Evolutionary conservation across 2,113 vertebrate species (phyloP), one percentile per base, ranked within the genome.

Genomic region (Onychostruthus taczanowskii): DNA sequence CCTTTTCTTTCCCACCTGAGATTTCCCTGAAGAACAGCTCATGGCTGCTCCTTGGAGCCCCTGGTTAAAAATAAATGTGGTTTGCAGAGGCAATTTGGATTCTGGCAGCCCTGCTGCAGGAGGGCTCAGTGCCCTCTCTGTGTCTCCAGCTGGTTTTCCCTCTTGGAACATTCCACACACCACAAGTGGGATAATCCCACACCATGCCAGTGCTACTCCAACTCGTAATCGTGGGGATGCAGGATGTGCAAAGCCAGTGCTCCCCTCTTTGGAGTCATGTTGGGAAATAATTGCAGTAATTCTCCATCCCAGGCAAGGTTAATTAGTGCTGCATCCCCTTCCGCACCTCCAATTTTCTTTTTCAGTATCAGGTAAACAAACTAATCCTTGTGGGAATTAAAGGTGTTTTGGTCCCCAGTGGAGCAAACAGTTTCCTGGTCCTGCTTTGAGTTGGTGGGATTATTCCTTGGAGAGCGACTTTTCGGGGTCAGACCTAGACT

Each of bases 221-320:
- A 67, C n/a, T 69, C 15, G 5, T 77, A 53, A 79, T 50, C 35
- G 0, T 1, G 9, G 75, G 18, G 50, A 55, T 13, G 7, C 33
- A 11, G 46, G 69, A 15, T 17, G 70, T 43, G 35, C 19, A 69
- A 85, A 93, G 21, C 24, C 74, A 49, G 56, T 2, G 39, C n/a
- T 92, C 47, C 9, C 4, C 61, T 56, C 55, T 74, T 46, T 24
- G 46, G 58, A 90, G 46, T 18, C 13, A 0, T 69, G 58, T 35
- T 69, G 87, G 1, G 46, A 91, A 95, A 80, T 85, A 90, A 95
- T 80, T 95, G 59, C 59, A 63, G 46, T 31, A 69, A 94, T 93
- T 95, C 74, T 88, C 91, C 47, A 70, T 37, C 50, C 35, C 55
- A 80, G 24, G 9, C 50, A 77, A 93, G 84, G 75, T 94, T 95